phyloP scores from a whole-genome alignment of 1,140 invertebrate species.

The Magallana ariakensis region DNA sequence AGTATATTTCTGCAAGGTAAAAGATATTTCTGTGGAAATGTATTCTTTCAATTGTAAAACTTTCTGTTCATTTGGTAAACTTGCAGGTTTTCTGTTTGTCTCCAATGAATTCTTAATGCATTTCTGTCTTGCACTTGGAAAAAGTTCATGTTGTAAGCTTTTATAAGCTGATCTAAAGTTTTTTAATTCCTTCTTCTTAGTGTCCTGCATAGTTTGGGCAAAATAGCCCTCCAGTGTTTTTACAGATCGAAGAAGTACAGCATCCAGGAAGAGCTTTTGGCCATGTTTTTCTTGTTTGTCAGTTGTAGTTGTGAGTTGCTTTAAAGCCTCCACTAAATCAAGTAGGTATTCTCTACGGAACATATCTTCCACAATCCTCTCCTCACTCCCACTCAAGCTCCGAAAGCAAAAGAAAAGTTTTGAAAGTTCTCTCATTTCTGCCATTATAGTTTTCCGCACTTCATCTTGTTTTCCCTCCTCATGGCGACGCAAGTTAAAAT shows the following conservation, averaged over 20 bases:
- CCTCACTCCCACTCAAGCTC: background rate
- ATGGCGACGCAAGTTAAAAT: constrained; percentile 42
- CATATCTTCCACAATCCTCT: constrained; percentile 3
- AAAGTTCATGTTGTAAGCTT: constrained; percentile 3
- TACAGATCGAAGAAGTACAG: background rate
- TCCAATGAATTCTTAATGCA: constrained; percentile 31
- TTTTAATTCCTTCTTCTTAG: constrained; percentile 41
- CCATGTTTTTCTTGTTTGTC: background rate
- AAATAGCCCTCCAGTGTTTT: constrained; percentile 16
- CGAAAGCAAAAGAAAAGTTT: constrained; percentile 34
- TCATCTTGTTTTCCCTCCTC: constrained; percentile 42
- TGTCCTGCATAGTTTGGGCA: constrained; percentile 40
- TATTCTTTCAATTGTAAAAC: constrained; percentile 7
- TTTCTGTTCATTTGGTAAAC: background rate
- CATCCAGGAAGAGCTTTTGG: background rate
- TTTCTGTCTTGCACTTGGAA: constrained; percentile 40
- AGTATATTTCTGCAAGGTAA: constrained; percentile 11
- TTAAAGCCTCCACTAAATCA: background rate
- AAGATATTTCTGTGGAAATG: constrained; percentile 24
- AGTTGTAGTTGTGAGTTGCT: background rate
- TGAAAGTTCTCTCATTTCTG: constrained; percentile 50
- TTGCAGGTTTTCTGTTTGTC: background rate
- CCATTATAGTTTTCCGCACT: constrained; percentile 48
- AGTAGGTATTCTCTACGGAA: background rate
- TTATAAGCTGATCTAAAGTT: constrained; percentile 15